Conservation (phyloP, 2,888 invertebrate species). For the Lasioglossum marginatum region DNA sequence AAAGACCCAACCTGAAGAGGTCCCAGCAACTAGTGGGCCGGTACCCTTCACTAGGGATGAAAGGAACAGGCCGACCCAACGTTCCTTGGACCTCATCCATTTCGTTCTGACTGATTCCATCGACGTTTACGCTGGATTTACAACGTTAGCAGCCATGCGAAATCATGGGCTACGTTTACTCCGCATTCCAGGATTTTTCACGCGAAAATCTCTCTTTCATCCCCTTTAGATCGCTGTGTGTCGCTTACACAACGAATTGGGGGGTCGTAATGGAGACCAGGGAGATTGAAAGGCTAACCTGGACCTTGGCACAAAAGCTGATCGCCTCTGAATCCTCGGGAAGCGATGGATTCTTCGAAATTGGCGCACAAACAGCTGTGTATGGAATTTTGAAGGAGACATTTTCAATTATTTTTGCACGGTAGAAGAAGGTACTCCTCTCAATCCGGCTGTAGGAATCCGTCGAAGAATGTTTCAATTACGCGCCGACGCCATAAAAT, state of each 20-base stretch:
- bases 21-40: slow-evolving; percentile 64
- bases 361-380: neutral
- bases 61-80: slow-evolving; percentile 61
- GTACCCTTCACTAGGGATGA: slow-evolving; percentile 69
- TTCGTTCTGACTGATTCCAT: slow-evolving; percentile 49
- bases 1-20: slow-evolving; percentile 54
- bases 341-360: neutral
- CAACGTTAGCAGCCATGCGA: slow-evolving; percentile 26
- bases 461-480: neutral
- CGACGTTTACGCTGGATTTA: slow-evolving; percentile 58
- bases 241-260: neutral
- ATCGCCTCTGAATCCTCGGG: neutral
- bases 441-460: neutral
- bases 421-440: neutral
- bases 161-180: neutral
- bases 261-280: neutral
- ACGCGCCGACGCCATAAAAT: neutral
- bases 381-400: neutral
- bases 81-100: slow-evolving; percentile 52
- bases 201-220: slow-evolving; percentile 41
- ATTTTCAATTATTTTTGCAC: neutral
- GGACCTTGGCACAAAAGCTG: neutral
- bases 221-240: neutral
- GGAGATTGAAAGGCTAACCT: slow-evolving; percentile 5
- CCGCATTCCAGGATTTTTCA: slow-evolving; percentile 38